phyloP scores from a whole-genome alignment of 2,888 invertebrate species.

The Leucophenga montana region DNA sequence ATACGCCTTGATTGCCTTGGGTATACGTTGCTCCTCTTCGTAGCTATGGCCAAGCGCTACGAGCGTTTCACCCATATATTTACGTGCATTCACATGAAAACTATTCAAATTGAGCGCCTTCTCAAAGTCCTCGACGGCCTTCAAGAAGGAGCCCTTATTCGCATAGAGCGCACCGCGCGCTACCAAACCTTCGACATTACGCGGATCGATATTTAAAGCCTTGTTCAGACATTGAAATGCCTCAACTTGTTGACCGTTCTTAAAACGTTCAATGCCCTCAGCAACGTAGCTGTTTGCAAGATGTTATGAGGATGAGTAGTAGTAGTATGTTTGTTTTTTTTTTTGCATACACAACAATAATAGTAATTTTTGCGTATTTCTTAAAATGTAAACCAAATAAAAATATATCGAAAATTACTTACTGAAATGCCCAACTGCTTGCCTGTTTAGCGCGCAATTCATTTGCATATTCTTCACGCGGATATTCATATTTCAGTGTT shows the following conservation, averaged over 20 bases:
- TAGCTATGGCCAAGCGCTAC: slow-evolving; percentile 91
- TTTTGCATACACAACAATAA: neutral
- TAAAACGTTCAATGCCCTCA: slow-evolving; percentile 96
- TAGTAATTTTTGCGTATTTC: too few species aligned
- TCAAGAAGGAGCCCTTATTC: slow-evolving; percentile 93
- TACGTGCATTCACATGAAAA: slow-evolving; percentile 92
- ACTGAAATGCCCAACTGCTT: slow-evolving; percentile 92
- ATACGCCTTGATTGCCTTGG: slow-evolving; percentile 88
- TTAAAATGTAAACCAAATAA: neutral
- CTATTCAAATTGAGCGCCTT: slow-evolving; percentile 90
- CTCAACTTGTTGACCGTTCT: slow-evolving; percentile 92
- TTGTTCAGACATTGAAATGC: slow-evolving; percentile 95
- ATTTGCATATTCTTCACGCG: slow-evolving; percentile 85
- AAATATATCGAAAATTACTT: slow-evolving; percentile 35
- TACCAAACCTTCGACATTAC: slow-evolving; percentile 93
- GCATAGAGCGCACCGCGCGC: slow-evolving; percentile 94
- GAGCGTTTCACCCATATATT: slow-evolving; percentile 94
- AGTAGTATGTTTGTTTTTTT: neutral
- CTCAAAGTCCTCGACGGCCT: slow-evolving; percentile 96
- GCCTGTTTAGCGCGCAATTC: slow-evolving; percentile 92
- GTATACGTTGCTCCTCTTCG: slow-evolving; percentile 88
- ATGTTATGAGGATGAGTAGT: slow-evolving; percentile 5
- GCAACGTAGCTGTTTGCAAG: slow-evolving; percentile 79
- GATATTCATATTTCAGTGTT: slow-evolving; percentile 80
- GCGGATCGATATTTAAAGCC: slow-evolving; percentile 91